Evolutionary conservation across 2,113 vertebrate genomes (phyloP).

Genomic region (Saccopteryx leptura): DNA sequence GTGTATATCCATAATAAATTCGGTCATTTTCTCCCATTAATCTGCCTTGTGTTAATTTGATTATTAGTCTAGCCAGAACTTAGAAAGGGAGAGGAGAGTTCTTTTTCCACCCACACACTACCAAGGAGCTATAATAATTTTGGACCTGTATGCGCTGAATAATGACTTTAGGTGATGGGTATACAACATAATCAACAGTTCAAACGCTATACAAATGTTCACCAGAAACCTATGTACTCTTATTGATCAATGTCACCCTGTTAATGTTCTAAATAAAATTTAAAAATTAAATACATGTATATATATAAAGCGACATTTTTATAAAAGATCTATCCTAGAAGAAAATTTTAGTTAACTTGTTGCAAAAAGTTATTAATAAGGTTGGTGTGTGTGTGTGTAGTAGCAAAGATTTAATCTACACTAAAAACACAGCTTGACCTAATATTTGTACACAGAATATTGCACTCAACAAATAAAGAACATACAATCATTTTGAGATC

Average conservation of each 20-base stretch:
- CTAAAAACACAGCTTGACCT: constrained; percentile 5
- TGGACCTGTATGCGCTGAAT: constrained; percentile 11
- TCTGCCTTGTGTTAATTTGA: background rate
- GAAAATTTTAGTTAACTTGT: constrained; percentile 52
- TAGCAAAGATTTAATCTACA: background rate
- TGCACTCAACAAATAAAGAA: background rate
- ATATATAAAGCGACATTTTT: constrained; percentile 54
- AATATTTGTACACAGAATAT: constrained; percentile 22
- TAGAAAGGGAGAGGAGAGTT: background rate
- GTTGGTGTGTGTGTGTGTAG: background rate
- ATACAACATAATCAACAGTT: too few species aligned
- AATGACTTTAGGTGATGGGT: background rate
- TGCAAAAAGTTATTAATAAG: constrained; percentile 35
- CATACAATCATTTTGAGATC: constrained; percentile 7
- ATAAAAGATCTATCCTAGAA: background rate
- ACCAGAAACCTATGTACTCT: too few species aligned
- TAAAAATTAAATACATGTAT: background rate
- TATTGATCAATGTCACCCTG: too few species aligned
- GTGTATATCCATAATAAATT: background rate
- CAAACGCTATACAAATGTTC: too few species aligned
- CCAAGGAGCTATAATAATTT: constrained; percentile 45
- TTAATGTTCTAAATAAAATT: background rate
- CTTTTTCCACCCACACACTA: background rate
- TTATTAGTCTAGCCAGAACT: background rate
- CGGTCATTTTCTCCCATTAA: background rate